phyloP scores from a whole-genome alignment of 2,113 vertebrate species.

The Orycteropus afer region DNA sequence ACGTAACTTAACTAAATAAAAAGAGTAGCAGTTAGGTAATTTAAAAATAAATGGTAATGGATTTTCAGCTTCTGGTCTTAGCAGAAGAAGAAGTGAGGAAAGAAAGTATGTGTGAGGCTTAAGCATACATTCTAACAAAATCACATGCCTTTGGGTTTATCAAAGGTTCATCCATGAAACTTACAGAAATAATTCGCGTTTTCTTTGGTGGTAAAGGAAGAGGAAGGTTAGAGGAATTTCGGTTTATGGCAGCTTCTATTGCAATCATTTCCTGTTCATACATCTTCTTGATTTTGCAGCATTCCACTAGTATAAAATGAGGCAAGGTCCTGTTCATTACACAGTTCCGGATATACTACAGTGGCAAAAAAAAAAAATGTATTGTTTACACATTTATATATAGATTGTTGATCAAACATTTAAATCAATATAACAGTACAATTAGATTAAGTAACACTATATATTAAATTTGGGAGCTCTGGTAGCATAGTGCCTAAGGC shows the following conservation, averaged over 20 bases:
- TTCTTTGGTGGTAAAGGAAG: slow-evolving; percentile 97
- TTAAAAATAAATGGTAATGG: slow-evolving; percentile 22
- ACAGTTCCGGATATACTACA: slow-evolving; percentile 94
- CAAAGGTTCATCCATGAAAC: slow-evolving; percentile 64
- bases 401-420: background rate
- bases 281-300: slow-evolving; percentile 91
- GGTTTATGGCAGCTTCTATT: slow-evolving; percentile 91
- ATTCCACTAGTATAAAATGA: slow-evolving; percentile 94
- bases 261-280: slow-evolving; percentile 95
- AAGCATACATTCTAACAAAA: background rate
- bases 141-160: background rate
- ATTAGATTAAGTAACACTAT: slow-evolving; percentile 18
- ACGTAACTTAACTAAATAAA: background rate
- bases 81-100: background rate
- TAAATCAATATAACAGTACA: slow-evolving; percentile 39
- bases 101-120: background rate
- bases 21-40: background rate
- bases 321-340: slow-evolving; percentile 92
- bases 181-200: slow-evolving; percentile 90
- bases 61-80: background rate
- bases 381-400: background rate
- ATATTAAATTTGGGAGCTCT: background rate
- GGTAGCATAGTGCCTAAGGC: too few relatives aligned
- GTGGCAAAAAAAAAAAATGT: slow-evolving; percentile 42
- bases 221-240: slow-evolving; percentile 93